Percentiles rank a stretch among this genome's conserved stretches.
phyloP scores from a whole-genome alignment of 2,888 invertebrate genomes.

The Kuschelorhynchus macadamiae region DNA sequence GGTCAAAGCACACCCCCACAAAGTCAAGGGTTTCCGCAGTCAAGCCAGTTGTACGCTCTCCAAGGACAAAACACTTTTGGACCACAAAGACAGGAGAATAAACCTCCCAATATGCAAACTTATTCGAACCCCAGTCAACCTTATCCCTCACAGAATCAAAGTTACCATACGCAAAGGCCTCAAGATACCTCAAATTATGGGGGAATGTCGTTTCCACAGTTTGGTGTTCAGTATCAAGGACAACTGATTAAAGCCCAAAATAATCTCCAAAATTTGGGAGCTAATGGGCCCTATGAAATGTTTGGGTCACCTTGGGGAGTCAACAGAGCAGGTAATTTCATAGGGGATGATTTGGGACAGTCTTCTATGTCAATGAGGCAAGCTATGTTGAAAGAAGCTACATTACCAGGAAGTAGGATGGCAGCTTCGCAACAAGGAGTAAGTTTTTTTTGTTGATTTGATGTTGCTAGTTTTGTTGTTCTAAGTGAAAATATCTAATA shows the following conservation, averaged over 20 bases:
- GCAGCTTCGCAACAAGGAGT: conserved; percentile 40
- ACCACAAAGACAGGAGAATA: conserved; percentile 4
- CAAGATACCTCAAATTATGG: conserved; percentile 30
- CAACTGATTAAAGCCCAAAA: conserved; percentile 17
- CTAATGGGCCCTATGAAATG: conserved; percentile 19
- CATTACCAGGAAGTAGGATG: conserved; percentile 12
- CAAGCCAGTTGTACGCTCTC: conserved; percentile 1
- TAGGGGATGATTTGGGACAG: conserved; percentile 35
- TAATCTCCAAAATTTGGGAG: conserved; percentile 15
- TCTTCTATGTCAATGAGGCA: conserved; percentile 64
- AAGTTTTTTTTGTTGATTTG: too few species aligned
- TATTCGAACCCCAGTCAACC: conserved; percentile 16
- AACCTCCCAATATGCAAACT: conserved; percentile 4
- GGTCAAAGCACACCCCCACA: conserved; percentile 28
- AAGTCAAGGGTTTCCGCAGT: conserved; percentile 21
- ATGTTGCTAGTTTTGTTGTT: too few species aligned
- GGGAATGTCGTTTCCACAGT: conserved; percentile 27
- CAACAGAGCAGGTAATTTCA: conserved; percentile 19
- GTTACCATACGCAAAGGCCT: conserved; percentile 22
- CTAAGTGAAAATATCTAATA: too few species aligned
- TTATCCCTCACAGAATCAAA: conserved; percentile 27
- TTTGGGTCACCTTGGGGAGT: conserved; percentile 29
- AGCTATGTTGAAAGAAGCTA: conserved; percentile 66
- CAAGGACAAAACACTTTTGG: conserved; percentile 12
- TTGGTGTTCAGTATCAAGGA: conserved; percentile 18